Evolutionary conservation across 2,797 vertebrate genomes (phyloP), one percentile per base, ranked within the genome.

Genomic region (Alauda arvensis): DNA sequence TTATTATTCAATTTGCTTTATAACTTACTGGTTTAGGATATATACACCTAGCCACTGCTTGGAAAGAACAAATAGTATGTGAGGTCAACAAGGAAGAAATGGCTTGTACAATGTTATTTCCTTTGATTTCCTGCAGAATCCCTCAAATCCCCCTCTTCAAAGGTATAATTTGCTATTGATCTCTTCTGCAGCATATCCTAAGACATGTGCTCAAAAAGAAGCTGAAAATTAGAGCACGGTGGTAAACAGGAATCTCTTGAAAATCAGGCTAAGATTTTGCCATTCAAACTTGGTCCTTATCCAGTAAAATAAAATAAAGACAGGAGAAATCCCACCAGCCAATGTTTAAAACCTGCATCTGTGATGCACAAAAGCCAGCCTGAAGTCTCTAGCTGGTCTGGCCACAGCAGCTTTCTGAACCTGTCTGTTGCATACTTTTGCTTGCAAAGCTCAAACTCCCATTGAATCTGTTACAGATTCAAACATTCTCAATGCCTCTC

Each of bases 61-160:
- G 31, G 51, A 77, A 92, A 76, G 39, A 89, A 7, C 31, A 91
- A 71, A 83, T 52, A 77, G 18, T 76, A 57, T 70, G 31, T 49
- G 60, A 92, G 62, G 37, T 90, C 71, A 91, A 13, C 3, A 43
- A 70, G 71, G 85, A 92, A 77, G 66, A 48, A 91, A 86, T 71
- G 16, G 15, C 34, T 92, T 71, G 11, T 74, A 56, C 90, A 86
- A 85, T 62, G 45, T 21, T 61, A 31, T 91, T 91, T 87, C 62
- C 68, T 93, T 74, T 88, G 66, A 81, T 90, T 95, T 94, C 51
- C 63, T 80, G 23, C 46, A 77, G 63, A 95, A 87, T 92, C 66
- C 19, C 33, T 92, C 75, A 94, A 94, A 94, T 92, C 34, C 39
- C 24, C 4, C 24, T 71, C 77, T 95, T 95, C 83, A 94, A 76